Evolutionary conservation across 2,797 vertebrate genomes (phyloP).

Genomic region (Phalloptychus januarius): DNA sequence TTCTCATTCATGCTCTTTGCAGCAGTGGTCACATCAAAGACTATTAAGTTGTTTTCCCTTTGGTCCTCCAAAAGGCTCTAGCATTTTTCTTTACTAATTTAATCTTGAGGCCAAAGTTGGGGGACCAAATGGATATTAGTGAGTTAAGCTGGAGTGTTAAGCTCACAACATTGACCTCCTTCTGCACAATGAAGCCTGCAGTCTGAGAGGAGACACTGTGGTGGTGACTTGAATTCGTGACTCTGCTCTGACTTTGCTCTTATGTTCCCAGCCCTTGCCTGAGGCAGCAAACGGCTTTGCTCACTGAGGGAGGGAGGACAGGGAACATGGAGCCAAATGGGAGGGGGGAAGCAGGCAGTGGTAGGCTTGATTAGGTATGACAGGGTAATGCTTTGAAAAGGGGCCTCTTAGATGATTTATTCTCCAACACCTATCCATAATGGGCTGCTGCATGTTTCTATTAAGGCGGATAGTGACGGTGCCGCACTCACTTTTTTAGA

Average conservation of each 20-base stretch:
- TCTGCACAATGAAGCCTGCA: constrained; percentile 37
- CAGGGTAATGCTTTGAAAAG: constrained; percentile 78
- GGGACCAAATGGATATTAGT: constrained; percentile 37
- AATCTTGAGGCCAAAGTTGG: constrained; percentile 31
- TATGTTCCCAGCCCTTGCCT: constrained; percentile 80
- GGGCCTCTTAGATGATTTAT: constrained; percentile 77
- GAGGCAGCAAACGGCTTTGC: constrained; percentile 78
- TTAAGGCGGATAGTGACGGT: constrained; percentile 67
- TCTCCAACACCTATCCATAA: constrained; percentile 75
- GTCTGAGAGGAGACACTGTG: constrained; percentile 55
- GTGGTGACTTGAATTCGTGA: constrained; percentile 58
- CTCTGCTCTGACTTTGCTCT: constrained; percentile 78
- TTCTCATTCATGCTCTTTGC: constrained; percentile 67
- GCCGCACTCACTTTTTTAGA: constrained; percentile 63
- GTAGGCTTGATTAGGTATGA: constrained; percentile 77
- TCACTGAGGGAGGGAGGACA: constrained; percentile 60
- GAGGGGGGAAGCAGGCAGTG: constrained; percentile 60
- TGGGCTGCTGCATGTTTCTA: constrained; percentile 71
- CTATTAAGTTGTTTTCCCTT: constrained; percentile 57
- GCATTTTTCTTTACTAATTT: constrained; percentile 35
- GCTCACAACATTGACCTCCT: constrained; percentile 33
- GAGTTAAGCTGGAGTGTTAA: constrained; percentile 39
- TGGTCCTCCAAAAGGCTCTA: constrained; percentile 25
- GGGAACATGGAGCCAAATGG: constrained; percentile 34
- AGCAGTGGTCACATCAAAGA: constrained; percentile 71